Base-by-base conservation (phyloP, 2,797 vertebrate species). In the Pempheris klunzingeri region DNA sequence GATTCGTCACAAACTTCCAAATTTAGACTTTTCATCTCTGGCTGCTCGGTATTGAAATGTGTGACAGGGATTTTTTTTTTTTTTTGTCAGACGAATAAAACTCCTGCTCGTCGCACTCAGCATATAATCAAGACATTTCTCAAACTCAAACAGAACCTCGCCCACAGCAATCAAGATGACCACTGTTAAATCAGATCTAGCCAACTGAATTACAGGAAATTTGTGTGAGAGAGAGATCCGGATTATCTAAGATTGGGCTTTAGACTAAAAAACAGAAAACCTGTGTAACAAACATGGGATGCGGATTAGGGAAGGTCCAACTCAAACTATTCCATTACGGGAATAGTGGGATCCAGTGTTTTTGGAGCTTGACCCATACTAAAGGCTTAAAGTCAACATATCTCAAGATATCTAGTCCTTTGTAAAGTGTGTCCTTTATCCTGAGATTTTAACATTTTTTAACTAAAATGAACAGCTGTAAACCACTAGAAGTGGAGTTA, bases 1-100 rank as follows among this genome's bases (percentile, higher is more conserved):
- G 14, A 63, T 60, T 70, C 52, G 69, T 72, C 26, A 55, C 54
- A 12, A 52, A 70, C 26, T n/a, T 80, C 81, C 41, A 78, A 59
- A 60, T 52, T 84, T 66, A 78, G 73, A 77, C 39, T 60, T 77
- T 63, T 78, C 22, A 77, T 83, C 32, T 55, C 12, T 20, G 17
- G 43, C 41, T 28, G 50, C 49, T 59, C 17, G 53, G 34, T n/a
- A 28, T 26, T 53, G 22, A 68, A 49, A 69, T 67, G 39, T 53
- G 18, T 72, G 75, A 66, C 46, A 32, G 68, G 54, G 72, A 71
- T 74, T 72, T 68, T 69, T 60, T 66, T 76, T 50, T 46, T 30
- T 6, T 32, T 32, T 32, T n/a, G n/a, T 44, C 53, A 28, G 8
- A n/a, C 18, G 49, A 77, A 71, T 44, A 79, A 72, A 75, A 22